phyloP scores from a whole-genome alignment of 2,888 invertebrate genomes.

The Erebia epiphron region DNA sequence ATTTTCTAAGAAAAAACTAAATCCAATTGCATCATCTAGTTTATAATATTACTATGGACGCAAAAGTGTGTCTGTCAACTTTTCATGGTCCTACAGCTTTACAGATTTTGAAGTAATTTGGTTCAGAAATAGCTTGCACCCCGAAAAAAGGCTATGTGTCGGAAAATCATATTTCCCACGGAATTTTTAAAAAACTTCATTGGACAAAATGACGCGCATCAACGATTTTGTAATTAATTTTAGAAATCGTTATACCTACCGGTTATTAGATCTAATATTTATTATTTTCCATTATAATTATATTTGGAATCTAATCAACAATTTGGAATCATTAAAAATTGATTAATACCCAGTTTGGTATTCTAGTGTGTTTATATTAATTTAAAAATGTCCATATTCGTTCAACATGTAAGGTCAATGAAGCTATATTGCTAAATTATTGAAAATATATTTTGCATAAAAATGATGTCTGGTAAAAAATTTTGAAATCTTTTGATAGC shows the following conservation, averaged over 20 bases:
- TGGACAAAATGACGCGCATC: not conserved
- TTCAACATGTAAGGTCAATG: not conserved
- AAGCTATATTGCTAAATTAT: not conserved
- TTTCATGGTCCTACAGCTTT: no score
- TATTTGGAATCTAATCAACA: slow-evolving; percentile 4
- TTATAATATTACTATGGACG: no score
- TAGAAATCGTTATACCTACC: not conserved
- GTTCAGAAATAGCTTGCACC: no score
- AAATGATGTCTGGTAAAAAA: not conserved
- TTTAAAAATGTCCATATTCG: slow-evolving; percentile 16
- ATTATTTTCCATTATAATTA: not conserved
- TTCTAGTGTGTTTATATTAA: slow-evolving; percentile 23
- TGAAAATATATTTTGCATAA: not conserved
- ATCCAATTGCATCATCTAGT: no score
- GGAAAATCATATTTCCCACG: not conserved
- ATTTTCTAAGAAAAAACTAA: no score
- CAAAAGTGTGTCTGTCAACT: no score
- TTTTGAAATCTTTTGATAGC: not conserved
- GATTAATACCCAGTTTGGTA: slow-evolving; percentile 12
- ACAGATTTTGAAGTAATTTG: no score
- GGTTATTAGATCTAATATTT: not conserved
- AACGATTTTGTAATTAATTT: not conserved
- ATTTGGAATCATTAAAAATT: slow-evolving; percentile 14
- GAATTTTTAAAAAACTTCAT: not conserved
- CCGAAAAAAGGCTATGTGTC: not conserved